Percentiles rank a stretch among this genome's conserved stretches.
Evolutionary conservation across 2,888 invertebrate species (phyloP).

Genomic region (Allacma fusca): DNA sequence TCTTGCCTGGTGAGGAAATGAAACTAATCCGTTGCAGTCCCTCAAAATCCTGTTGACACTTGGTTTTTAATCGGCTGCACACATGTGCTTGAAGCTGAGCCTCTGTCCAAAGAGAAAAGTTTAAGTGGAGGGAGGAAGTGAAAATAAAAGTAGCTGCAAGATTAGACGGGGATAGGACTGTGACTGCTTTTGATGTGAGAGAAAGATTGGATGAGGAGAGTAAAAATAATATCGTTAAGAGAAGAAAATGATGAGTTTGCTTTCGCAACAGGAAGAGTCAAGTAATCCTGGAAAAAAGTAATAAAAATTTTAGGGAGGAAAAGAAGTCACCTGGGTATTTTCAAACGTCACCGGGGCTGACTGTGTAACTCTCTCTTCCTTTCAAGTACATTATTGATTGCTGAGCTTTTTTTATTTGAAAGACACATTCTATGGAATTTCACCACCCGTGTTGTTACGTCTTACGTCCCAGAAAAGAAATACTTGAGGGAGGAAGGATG

Average conservation of each 20-base stretch:
- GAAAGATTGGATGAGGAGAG: not conserved
- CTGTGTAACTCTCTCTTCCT: not conserved
- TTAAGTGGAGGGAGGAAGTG: not conserved
- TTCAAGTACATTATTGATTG: conserved; percentile 8
- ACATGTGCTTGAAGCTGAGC: not conserved
- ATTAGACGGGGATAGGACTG: not conserved
- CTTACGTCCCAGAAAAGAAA: not conserved
- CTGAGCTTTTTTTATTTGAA: conserved; percentile 10
- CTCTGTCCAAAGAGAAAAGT: not conserved
- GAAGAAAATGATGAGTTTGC: conserved; percentile 12
- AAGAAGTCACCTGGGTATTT: conserved; percentile 16
- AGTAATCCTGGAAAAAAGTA: not conserved
- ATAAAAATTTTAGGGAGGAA: conserved; percentile 8
- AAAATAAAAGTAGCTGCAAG: not conserved
- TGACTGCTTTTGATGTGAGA: not conserved
- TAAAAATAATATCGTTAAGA: conserved; percentile 10
- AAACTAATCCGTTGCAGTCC: too few relatives aligned
- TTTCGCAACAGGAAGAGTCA: not conserved
- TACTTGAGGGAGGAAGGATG: not conserved
- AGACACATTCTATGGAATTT: not conserved
- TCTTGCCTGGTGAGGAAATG: too few relatives aligned
- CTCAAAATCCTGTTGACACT: too few relatives aligned
- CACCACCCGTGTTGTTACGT: not conserved
- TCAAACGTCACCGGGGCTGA: not conserved
- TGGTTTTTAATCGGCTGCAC: too few relatives aligned